Base-by-base conservation (phyloP, 2,888 invertebrate species). In the Teleiodes luculella region DNA sequence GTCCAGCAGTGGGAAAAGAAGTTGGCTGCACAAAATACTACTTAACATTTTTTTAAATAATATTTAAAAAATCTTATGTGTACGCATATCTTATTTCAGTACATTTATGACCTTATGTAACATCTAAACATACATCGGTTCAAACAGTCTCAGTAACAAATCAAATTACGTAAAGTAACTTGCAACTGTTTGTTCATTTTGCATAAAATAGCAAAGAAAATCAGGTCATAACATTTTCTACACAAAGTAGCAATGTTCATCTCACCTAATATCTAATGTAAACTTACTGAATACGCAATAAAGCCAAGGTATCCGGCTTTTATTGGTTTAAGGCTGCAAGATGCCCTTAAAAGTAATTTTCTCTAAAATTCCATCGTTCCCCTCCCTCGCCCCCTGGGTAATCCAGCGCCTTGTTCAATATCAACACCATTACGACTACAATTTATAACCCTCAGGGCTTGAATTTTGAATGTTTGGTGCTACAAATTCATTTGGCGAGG, bases 351-450 rank as follows among this genome's bases (percentile, higher is more conserved):
- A 41, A 53, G 52, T 36, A 53, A 53, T 53, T 53, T 48, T 33
- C 46, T 8, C 46, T 1, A 30, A 47, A 47, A 47, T 47, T 43
- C 31, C 53, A 31, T 28, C 30, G n/a, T 20, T 16, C 46, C 36
- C 24, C 20, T 24, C 20, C 35, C 16, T 14, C 14, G 16, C 52
- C 47, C 37, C 49, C 39, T 41, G 54, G 43, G 54, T 43, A 49
- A 37, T 36, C 48, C 41, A 30, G 24, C 49, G 39, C 35, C 54
- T 49, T 50, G 50, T 54, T 51, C 54, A 54, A 54, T 54, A 54
- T 50, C 54, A 50, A 51, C 50, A 54, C 54, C 54, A 49, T 54
- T 54, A 54, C 46, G 49, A 43, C 36, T 43, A 54, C 50, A 54
- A 54, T 54, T 54, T 54, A 54, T 54, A 48, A 50, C 50, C 41